phyloP scores from a whole-genome alignment of 2,888 invertebrate species.

The Caenorhabditis becei region DNA sequence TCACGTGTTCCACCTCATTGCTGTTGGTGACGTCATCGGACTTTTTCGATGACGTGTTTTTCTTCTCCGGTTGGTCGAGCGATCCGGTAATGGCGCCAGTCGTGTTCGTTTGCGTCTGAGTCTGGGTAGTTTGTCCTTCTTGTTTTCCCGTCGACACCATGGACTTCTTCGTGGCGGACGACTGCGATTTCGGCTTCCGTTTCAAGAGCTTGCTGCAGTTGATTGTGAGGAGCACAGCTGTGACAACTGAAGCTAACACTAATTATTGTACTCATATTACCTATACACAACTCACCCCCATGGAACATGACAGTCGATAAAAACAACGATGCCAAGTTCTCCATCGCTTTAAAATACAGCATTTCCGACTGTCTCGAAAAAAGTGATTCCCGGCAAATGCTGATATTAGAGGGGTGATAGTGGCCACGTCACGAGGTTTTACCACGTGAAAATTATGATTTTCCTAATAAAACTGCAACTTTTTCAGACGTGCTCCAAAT shows the following conservation, averaged over 20 bases:
- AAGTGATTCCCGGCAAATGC: too few species aligned
- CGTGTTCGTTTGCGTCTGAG: background rate
- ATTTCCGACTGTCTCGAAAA: too few species aligned
- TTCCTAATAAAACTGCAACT: background rate
- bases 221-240: background rate
- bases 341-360: too few species aligned
- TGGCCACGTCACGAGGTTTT: too few species aligned
- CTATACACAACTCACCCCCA: too few species aligned
- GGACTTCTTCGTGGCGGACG: background rate
- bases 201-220: slow-evolving; percentile 11
- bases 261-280: too few species aligned
- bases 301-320: too few species aligned
- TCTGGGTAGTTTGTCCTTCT: background rate
- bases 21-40: slow-evolving; percentile 1
- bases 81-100: background rate
- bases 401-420: too few species aligned
- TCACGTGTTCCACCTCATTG: background rate
- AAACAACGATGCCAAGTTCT: too few species aligned
- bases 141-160: background rate
- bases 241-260: too few species aligned
- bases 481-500: slow-evolving; percentile 94
- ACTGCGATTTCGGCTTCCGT: background rate
- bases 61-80: background rate
- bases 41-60: background rate
- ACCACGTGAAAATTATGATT: too few species aligned